phyloP scores from a whole-genome alignment of 2,888 invertebrate genomes.

The Lepidochrysops patricia region DNA sequence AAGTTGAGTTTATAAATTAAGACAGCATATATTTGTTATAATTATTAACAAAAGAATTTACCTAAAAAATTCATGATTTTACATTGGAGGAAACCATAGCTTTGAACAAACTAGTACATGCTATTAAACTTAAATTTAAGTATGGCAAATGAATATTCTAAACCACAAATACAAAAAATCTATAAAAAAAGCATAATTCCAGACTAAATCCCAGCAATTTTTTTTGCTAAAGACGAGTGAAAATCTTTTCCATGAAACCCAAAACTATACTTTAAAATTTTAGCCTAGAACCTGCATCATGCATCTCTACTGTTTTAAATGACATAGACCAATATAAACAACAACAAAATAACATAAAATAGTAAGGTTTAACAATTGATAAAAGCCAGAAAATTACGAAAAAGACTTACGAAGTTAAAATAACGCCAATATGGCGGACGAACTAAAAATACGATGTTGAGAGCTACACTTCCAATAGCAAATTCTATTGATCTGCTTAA shows the following conservation, averaged over 20 bases:
- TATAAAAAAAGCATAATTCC: constrained; percentile 11
- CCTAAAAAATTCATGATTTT: not conserved
- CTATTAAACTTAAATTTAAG: not conserved
- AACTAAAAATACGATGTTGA: constrained; percentile 74
- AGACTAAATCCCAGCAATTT: constrained; percentile 21
- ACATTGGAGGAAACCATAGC: not conserved
- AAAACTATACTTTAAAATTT: constrained; percentile 49
- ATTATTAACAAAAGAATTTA: constrained; percentile 13
- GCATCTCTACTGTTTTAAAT: constrained; percentile 46
- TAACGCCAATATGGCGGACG: constrained; percentile 82
- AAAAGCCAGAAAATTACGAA: constrained; percentile 62
- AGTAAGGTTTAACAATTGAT: constrained; percentile 47
- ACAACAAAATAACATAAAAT: constrained; percentile 56
- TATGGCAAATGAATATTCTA: not conserved
- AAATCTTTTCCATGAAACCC: constrained; percentile 57
- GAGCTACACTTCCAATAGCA: constrained; percentile 63
- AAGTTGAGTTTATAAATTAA: constrained; percentile 20
- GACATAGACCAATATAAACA: constrained; percentile 67
- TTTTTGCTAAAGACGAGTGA: constrained; percentile 42
- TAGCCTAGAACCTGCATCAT: constrained; percentile 44
- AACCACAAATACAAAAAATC: not conserved
- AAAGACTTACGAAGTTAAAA: constrained; percentile 74
- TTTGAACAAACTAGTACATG: not conserved
- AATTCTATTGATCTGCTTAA: constrained; percentile 57
- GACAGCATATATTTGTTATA: constrained; percentile 5